Base-by-base conservation (phyloP, 2,888 invertebrate genomes). In the Deroplatys truncata region DNA sequence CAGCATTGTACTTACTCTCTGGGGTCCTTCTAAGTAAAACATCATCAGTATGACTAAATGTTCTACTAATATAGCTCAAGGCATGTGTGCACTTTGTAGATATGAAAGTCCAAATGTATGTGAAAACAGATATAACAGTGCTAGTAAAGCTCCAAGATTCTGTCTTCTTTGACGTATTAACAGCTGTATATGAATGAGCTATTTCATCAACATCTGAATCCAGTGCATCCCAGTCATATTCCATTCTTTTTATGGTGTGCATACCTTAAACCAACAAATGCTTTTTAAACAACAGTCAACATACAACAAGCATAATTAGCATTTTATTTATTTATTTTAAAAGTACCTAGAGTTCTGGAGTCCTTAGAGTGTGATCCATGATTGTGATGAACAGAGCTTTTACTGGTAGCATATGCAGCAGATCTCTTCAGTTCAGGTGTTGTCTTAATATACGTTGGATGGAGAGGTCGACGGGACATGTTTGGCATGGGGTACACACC, bases 401-500 rank as follows among this genome's bases (percentile, higher is more conserved):
- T 56, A 3, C 20, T 72, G 25, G 20, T 20, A 72, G 5, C 9
- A 25, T 72, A 72, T 16, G 16, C 20, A 56, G 16, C 0, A 16
- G 56, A 56, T 25, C 15, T 72, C 25, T 72, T 72, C 25, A 72
- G 5, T 72, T 72, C 56, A 72, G 56, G 56, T 72, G 56, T 72
- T 20, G 56, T 9, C 56, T 72, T 72, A 72, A 72, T 16, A 20
- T 20, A 7, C 5, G 56, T 25, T 20, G 56, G 56, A 72, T 72
- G 56, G 88, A 96, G 94, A 89, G 97, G 96, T 90, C 96, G 95
- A 5, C 98, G 96, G 2, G 98, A 98, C 98, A 98, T 98, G 93
- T 98, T 98, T 7, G 98, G 98, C 95, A 97, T 97, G 43, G 97
- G 96, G 91, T 97, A 95, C 89, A 97, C 95, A 2, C 97, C 97